Evolutionary conservation across 2,888 invertebrate species (phyloP).

Genomic region (Leucophora obtusa): DNA sequence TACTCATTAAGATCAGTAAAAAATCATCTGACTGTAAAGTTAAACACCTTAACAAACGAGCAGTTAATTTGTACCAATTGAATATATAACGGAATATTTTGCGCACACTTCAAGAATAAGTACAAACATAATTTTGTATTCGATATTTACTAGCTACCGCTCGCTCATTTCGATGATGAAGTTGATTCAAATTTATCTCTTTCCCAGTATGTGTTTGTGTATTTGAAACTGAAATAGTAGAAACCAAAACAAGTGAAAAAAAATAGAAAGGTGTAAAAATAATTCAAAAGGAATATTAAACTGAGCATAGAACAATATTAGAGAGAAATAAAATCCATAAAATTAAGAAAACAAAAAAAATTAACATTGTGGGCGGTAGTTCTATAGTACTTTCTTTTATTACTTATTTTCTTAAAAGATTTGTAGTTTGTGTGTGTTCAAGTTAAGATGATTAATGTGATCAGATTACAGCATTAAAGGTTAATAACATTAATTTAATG

Average conservation of each 20-base stretch:
- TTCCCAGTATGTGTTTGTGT: not conserved
- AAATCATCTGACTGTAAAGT: conserved; percentile 42
- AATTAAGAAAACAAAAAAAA: not conserved
- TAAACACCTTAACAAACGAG: conserved; percentile 50
- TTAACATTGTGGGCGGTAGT: conserved; percentile 39
- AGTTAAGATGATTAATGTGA: conserved; percentile 37
- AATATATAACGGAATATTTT: conserved; percentile 43
- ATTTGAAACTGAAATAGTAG: not conserved
- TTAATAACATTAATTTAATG: conserved; percentile 33
- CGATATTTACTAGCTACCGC: not conserved
- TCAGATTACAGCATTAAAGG: conserved; percentile 44
- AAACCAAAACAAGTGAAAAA: conserved; percentile 11
- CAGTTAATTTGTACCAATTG: conserved; percentile 58
- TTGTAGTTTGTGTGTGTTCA: not conserved
- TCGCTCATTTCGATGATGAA: not conserved
- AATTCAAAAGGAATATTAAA: conserved; percentile 20
- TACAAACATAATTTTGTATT: not conserved
- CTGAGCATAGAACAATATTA: not conserved
- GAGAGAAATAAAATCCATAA: conserved; percentile 27
- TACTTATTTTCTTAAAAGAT: not conserved
- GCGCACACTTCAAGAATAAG: not conserved
- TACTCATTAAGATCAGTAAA: not conserved
- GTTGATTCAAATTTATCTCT: conserved; percentile 13
- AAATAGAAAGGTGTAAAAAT: conserved; percentile 44
- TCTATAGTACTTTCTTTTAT: conserved; percentile 1